These are phyloP conservation scores for Campoplex capitator DNA, from an alignment of 2,888 invertebrate genomes.

Conservation along the genomic window DNA sequence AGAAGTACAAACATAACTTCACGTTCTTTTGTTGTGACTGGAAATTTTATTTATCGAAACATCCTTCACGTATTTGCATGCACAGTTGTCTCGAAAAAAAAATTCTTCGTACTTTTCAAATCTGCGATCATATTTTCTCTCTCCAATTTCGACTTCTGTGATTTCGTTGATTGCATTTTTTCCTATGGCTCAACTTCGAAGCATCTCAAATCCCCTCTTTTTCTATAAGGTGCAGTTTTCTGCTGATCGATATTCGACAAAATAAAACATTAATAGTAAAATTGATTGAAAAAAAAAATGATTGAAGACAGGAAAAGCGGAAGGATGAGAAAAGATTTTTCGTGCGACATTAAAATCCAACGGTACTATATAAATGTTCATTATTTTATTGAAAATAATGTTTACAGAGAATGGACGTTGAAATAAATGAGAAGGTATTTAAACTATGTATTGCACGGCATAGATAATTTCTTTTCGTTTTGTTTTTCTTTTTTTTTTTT, in stretches of 20 bases:
- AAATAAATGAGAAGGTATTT: slow-evolving; percentile 72
- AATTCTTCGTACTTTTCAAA: background rate
- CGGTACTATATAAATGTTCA: slow-evolving; percentile 61
- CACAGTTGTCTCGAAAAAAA: background rate
- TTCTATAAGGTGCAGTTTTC: no score
- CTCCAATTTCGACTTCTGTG: background rate
- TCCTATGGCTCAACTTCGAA: no score
- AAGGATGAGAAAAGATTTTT: slow-evolving; percentile 11
- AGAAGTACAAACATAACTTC: no score
- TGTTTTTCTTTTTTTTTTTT: slow-evolving; percentile 44
- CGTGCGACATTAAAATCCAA: slow-evolving; percentile 7
- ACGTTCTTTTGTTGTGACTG: background rate
- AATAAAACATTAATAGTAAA: no score
- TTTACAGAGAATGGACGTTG: slow-evolving; percentile 75
- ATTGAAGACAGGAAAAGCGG: background rate
- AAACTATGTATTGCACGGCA: slow-evolving; percentile 66
- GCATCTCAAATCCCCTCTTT: no score
- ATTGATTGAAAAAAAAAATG: background rate
- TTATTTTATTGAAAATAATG: slow-evolving; percentile 76
- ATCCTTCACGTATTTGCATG: background rate
- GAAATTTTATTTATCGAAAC: background rate
- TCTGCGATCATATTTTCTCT: background rate
- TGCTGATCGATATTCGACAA: no score
- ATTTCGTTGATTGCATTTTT: background rate
- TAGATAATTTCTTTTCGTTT: slow-evolving; percentile 69